Conservation (phyloP, 2,113 vertebrate species). For the Pomatorhinus ruficollis region DNA sequence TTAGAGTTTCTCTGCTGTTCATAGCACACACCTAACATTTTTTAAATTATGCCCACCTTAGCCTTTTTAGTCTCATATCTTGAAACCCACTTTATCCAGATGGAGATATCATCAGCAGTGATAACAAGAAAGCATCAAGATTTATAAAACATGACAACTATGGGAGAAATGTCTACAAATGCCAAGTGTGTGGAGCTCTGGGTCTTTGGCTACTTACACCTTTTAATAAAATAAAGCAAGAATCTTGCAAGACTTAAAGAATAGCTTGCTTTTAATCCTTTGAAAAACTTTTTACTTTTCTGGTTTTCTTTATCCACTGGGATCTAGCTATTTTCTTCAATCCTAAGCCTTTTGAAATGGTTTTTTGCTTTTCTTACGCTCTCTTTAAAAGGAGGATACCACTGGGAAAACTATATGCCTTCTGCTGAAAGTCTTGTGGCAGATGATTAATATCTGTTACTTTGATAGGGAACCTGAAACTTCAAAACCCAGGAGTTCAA, state of each 20-base stretch:
- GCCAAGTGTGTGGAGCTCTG: background rate
- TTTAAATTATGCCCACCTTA: background rate
- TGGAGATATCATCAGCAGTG: background rate
- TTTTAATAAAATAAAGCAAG: background rate
- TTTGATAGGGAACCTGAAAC: slow-evolving; percentile 49
- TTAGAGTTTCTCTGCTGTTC: background rate
- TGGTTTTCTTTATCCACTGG: slow-evolving; percentile 3
- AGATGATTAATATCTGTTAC: slow-evolving; percentile 47
- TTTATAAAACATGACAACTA: background rate
- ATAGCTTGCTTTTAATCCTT: background rate
- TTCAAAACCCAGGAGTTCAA: slow-evolving; percentile 44
- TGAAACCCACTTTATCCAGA: background rate
- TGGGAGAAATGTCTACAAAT: background rate
- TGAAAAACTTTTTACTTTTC: background rate
- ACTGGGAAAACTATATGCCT: slow-evolving; percentile 36
- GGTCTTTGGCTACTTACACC: background rate
- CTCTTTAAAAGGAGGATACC: slow-evolving; percentile 17
- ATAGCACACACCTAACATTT: background rate
- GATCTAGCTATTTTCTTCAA: slow-evolving; percentile 9
- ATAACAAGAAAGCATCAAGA: background rate
- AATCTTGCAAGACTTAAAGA: background rate
- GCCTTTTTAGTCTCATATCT: background rate
- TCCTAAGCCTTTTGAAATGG: background rate
- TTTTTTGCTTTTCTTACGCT: slow-evolving; percentile 8
- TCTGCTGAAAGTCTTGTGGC: background rate